Conservation (phyloP, 2,888 invertebrate genomes). For the Apamea sordens region DNA sequence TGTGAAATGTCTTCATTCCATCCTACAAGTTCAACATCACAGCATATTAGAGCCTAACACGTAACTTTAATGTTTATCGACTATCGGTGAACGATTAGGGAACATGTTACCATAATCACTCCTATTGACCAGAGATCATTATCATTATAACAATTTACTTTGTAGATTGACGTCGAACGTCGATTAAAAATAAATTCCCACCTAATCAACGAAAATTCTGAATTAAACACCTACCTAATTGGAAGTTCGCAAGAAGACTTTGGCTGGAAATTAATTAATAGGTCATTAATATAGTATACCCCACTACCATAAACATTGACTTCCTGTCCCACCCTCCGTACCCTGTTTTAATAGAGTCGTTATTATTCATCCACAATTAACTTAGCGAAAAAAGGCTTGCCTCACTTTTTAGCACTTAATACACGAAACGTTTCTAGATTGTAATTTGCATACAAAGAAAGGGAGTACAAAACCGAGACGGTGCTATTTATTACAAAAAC, state of each 20-base stretch:
- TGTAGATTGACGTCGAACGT: not conserved
- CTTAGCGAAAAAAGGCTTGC: conserved; percentile 63
- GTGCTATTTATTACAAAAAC: conserved; percentile 71
- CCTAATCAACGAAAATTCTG: not conserved
- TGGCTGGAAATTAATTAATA: not conserved
- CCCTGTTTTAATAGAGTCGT: conserved; percentile 60
- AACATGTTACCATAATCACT: not conserved
- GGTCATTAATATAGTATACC: conserved; percentile 9
- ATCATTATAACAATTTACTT: not conserved
- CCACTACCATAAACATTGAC: conserved; percentile 39
- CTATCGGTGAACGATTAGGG: not conserved
- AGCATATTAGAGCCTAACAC: not conserved
- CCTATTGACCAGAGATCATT: not conserved
- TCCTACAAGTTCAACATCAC: not conserved
- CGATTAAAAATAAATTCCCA: not conserved
- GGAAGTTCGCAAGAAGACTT: not conserved
- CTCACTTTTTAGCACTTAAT: conserved; percentile 66
- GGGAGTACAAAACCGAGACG: conserved; percentile 68
- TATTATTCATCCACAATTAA: conserved; percentile 70
- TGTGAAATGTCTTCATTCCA: not conserved
- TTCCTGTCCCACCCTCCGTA: conserved; percentile 61
- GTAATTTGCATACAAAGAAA: conserved; percentile 69
- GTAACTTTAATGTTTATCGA: not conserved
- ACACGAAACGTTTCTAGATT: conserved; percentile 68
- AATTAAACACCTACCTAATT: not conserved